Conservation (phyloP, 2,113 vertebrate genomes). For the Pseudonaja textilis region DNA sequence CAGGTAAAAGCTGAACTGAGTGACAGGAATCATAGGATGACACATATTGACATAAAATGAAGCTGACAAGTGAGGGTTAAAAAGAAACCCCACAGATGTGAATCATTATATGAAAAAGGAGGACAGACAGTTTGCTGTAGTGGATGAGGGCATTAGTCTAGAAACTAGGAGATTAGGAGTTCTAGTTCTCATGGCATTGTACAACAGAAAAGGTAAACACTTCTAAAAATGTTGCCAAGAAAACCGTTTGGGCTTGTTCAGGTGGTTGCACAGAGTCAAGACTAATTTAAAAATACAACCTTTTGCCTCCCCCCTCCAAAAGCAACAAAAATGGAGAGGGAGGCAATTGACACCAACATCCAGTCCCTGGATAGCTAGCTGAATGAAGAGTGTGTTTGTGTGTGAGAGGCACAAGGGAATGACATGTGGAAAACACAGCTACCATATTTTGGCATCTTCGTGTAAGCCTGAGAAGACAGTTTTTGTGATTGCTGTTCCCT, state of each 20-base stretch:
- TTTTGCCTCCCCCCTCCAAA: neutral
- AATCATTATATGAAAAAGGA: constrained; percentile 14
- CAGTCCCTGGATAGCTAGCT: neutral
- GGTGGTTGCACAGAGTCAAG: neutral
- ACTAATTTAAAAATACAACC: neutral
- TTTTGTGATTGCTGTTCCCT: constrained; percentile 49
- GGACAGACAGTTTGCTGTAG: neutral
- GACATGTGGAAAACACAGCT: constrained; percentile 17
- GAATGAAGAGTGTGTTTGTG: constrained; percentile 15
- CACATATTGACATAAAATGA: constrained; percentile 53
- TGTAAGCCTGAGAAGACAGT: constrained; percentile 19
- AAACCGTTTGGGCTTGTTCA: neutral
- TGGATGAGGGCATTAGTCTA: neutral
- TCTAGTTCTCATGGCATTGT: neutral
- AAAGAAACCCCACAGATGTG: neutral
- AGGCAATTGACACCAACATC: constrained; percentile 8
- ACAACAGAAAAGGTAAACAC: neutral
- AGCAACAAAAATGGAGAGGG: constrained; percentile 9
- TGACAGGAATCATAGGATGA: constrained; percentile 17
- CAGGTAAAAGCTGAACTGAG: constrained; percentile 52
- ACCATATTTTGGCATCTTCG: constrained; percentile 31
- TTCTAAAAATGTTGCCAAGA: neutral
- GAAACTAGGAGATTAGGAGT: neutral
- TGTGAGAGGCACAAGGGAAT: constrained; percentile 1
- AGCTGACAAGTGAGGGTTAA: constrained; percentile 42